Base-by-base conservation (phyloP, 1,140 invertebrate genomes). In the Drosophila arizonae region DNA sequence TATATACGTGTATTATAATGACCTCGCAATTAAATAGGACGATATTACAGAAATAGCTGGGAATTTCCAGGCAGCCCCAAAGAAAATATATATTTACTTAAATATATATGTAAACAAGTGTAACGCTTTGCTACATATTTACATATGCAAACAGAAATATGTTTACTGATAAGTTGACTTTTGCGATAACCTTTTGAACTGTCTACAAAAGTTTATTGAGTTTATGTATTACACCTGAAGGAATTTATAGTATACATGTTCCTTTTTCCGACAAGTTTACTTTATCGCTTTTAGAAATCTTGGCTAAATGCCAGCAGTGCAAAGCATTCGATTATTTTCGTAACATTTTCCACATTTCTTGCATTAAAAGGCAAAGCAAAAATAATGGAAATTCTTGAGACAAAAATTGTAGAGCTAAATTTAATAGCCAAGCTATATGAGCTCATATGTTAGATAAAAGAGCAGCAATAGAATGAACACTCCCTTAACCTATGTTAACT, bases 281-380 rank as follows among this genome's bases (percentile, higher is more conserved):
- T 71, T 71, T 65, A 55, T 52, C n/a, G 48, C 33, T 48, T 50
- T 50, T 50, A 51, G 30, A 56, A 61, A 54, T 69, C 11, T 68
- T 73, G 71, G 71, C 71, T 8, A 9, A 21, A n/a, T n/a, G 71
- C 71, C 71, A 69, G 21, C 13, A 9, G 17, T 26, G 11, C 41
- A 64, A 57, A 51, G 50, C 13, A 36, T 8, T 36, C 52, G 46
- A 61, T 51, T 73, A 73, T 73, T 69, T 73, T 62, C 9, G 66
- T 63, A 45, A 57, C 65, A 73, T 68, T 68, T 68, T 73, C 43
- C 65, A 68, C 71, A 73, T 68, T 68, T 73, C 56, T 36, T 46
- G 15, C 60, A 48, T 24, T 41, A 30, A 43, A 60, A 45, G 57
- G 55, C 63, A 60, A 52, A 63, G 54, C 36, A 63, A 64, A 43